Evolutionary conservation across 35 echinoderm and acorn worm species (phyloP).

Genomic region (Ophioderma brevispina): DNA sequence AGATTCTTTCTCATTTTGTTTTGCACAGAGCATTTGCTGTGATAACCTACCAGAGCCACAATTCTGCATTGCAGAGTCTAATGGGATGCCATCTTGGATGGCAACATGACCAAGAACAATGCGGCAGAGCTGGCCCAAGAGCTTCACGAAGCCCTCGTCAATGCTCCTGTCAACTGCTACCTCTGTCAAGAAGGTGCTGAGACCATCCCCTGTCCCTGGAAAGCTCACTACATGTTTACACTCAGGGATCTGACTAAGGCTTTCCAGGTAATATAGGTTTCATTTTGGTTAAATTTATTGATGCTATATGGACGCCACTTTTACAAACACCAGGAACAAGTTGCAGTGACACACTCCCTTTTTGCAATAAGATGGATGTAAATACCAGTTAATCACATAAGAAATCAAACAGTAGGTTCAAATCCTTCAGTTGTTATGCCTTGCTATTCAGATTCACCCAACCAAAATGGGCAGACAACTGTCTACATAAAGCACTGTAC

Average conservation of each 20-base stretch:
- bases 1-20: neutral
- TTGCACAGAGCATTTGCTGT: conserved; percentile 89
- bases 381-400: too few species aligned
- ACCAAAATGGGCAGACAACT: too few species aligned
- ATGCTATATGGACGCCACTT: too few species aligned
- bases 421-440: too few species aligned
- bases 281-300: too few species aligned
- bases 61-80: conserved; percentile 64
- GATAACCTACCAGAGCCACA: conserved; percentile 83
- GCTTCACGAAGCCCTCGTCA: conserved; percentile 91
- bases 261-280: conserved; percentile 99
- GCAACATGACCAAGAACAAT: conserved; percentile 98
- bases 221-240: conserved; percentile 96
- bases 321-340: too few species aligned
- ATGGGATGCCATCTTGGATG: conserved; percentile 88
- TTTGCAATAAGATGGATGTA: too few species aligned
- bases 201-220: conserved; percentile 83
- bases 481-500: too few species aligned
- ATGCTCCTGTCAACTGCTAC: conserved; percentile 96
- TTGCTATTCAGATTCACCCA: too few species aligned
- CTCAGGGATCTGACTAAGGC: conserved; percentile 88
- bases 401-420: too few species aligned
- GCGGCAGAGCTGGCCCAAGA: conserved; percentile 84
- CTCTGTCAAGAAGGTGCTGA: conserved; percentile 85
- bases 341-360: too few species aligned